Conservation (phyloP, 2,113 vertebrate species). For the Oryctolagus cuniculus region DNA sequence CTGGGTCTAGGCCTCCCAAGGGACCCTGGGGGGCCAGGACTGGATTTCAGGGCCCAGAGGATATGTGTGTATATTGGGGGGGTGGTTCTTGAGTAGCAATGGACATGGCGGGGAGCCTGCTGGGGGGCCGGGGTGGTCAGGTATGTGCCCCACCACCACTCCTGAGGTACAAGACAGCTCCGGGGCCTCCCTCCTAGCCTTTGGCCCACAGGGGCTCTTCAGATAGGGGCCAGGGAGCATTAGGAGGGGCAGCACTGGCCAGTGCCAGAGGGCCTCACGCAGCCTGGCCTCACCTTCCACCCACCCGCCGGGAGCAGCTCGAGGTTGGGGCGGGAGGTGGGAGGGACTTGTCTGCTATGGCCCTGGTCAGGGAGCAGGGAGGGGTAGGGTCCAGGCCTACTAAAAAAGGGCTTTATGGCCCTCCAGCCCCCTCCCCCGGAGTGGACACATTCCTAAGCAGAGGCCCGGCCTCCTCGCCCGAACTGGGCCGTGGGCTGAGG, state of each 20-base stretch:
- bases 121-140: not conserved
- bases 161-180: not conserved
- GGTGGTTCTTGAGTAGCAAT: not conserved
- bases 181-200: not conserved
- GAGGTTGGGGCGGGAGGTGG: not conserved
- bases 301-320: rapidly evolving
- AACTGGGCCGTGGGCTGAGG: constrained; percentile 60
- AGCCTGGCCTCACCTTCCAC: not conserved
- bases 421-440: constrained; percentile 9
- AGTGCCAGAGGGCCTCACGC: not conserved
- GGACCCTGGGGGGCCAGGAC: not conserved
- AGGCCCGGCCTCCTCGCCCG: constrained; percentile 64
- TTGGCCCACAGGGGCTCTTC: not conserved
- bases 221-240: not conserved
- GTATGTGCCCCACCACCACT: not conserved
- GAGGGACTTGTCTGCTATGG: not conserved
- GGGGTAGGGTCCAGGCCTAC: not conserved
- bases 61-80: too few relatives aligned
- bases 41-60: not conserved
- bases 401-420: constrained; percentile 81
- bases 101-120: not conserved
- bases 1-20: not conserved
- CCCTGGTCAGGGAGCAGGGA: not conserved
- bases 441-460: constrained; percentile 80
- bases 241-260: not conserved